These are phyloP conservation scores for Pseudois nayaur DNA, from an alignment of 2,113 vertebrate genomes.

Conservation along the genomic window DNA sequence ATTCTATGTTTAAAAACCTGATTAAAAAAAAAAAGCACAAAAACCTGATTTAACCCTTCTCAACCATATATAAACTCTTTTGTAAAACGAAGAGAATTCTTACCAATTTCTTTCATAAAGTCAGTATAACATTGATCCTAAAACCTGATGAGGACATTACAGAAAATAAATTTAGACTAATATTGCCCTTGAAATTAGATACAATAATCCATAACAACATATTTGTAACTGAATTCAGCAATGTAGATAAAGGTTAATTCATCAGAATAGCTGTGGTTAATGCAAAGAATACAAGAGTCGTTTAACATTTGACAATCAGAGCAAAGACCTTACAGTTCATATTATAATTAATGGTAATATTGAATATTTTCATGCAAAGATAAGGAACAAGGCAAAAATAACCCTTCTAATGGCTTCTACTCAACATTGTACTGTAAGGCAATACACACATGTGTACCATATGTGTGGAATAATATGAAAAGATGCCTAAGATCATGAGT, in stretches of 20 bases:
- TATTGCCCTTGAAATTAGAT: neutral
- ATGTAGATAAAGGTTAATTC: neutral
- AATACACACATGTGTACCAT: neutral
- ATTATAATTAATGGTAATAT: neutral
- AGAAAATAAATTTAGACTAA: neutral
- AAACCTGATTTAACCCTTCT: neutral
- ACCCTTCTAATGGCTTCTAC: neutral
- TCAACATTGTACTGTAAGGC: neutral
- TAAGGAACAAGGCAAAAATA: neutral
- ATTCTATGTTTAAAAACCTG: neutral
- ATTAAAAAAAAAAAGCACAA: neutral
- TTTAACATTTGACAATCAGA: neutral
- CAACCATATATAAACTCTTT: neutral
- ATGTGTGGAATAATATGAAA: neutral
- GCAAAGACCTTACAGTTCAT: neutral
- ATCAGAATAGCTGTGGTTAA: neutral
- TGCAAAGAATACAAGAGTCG: neutral
- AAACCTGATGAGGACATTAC: neutral
- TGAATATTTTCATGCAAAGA: neutral
- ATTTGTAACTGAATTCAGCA: neutral
- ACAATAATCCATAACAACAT: neutral
- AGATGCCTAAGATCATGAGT: neutral
- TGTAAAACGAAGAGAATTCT: neutral
- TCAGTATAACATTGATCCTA: neutral
- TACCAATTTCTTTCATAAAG: neutral